Evolutionary conservation across 1,140 invertebrate genomes (phyloP), one percentile per base, ranked within the genome.

Genomic region (Andricus grossulariae): DNA sequence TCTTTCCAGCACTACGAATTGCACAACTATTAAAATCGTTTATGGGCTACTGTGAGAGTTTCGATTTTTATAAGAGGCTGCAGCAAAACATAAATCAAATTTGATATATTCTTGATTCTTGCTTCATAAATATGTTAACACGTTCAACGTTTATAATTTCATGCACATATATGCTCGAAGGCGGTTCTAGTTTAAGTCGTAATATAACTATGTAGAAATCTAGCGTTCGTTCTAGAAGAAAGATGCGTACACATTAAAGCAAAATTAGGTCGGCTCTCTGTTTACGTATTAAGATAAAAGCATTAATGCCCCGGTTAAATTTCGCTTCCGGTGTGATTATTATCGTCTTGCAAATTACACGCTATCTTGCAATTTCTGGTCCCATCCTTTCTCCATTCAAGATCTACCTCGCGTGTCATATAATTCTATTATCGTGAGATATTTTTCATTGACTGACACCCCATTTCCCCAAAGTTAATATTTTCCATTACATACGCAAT

Each of bases 251-350:
- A 6, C 25, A 66, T 45, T 66, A 45, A 66, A 25, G 6, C 25
- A 45, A 66, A 66, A 39, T 66, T 66, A 66, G 60, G 60, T 66
- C 60, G 60, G 25, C 60, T 39, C 60, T 66, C 60, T 39, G 60
- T 66, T 66, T n/a, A 66, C 60, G 60, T 32, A 66, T 66, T 66
- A 45, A 66, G 39, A 66, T 66, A 15, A 66, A 66, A 66, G 32
- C 60, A 66, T 66, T 66, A 66, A 66, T 66, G 60, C 60, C 32
- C 60, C 60, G 60, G 60, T 66, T 66, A 66, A 66, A 66, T 45
- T 66, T 39, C n/a, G 39, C 60, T 66, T 66, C 60, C 60, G 60
- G 12, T 39, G 60, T 66, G 32, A 66, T 66, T 66, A 66, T 25
- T 66, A 66, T 66, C 32, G 57, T 66, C n/a, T 39, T n/a, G 39